Evolutionary conservation across 2,113 vertebrate species (phyloP).

Genomic region (Sigmodon hispidus): DNA sequence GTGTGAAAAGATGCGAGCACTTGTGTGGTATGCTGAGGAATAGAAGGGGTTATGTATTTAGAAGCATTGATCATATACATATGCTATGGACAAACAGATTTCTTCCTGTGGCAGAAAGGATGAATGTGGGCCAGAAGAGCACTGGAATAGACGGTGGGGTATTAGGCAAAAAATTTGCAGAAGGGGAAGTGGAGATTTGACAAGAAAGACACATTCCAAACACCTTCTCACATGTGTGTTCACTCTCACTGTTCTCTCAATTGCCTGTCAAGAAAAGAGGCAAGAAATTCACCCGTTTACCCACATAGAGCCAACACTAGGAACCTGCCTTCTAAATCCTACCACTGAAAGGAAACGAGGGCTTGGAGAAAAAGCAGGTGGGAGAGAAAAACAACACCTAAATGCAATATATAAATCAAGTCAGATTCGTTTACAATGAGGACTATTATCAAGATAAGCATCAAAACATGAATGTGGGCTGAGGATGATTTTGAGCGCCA

Average conservation of each 20-base stretch:
- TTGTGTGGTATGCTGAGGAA: too few relatives aligned
- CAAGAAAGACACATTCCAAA: neutral
- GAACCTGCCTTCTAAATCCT: neutral
- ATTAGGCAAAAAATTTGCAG: neutral
- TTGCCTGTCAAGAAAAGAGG: neutral
- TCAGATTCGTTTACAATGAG: neutral
- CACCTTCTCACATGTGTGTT: neutral
- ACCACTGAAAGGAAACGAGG: neutral
- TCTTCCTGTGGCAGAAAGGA: neutral
- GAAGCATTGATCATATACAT: neutral
- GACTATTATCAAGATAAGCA: neutral
- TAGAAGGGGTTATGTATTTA: neutral
- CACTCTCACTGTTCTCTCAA: neutral
- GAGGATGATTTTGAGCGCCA: neutral
- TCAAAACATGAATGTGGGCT: neutral
- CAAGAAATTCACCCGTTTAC: neutral
- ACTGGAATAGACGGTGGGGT: neutral
- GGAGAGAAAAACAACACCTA: neutral
- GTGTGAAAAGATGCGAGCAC: neutral
- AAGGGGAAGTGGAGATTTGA: neutral
- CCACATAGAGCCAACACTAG: neutral
- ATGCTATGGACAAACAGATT: neutral
- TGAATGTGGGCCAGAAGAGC: neutral
- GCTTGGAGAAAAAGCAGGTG: neutral
- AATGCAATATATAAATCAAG: neutral